phyloP scores from a whole-genome alignment of 2,888 invertebrate species.

The Unio delphinus region DNA sequence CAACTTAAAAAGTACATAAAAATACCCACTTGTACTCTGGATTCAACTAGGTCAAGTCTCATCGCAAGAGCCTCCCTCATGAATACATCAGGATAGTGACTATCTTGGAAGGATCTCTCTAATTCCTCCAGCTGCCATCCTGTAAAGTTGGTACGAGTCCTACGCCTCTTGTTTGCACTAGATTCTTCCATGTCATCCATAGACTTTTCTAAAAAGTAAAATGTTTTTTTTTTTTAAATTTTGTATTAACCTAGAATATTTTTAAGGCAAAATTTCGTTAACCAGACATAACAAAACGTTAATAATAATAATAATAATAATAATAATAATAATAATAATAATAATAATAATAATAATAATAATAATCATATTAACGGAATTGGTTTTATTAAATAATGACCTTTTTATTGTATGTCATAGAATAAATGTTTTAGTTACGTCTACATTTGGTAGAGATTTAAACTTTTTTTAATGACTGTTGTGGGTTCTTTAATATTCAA shows the following conservation, averaged over 20 bases:
- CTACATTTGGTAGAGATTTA: too few species aligned
- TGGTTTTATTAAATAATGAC: background rate
- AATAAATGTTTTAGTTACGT: too few species aligned
- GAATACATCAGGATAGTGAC: constrained; percentile 98
- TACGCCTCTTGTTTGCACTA: constrained; percentile 59
- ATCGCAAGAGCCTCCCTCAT: constrained; percentile 98
- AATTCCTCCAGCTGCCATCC: constrained; percentile 80
- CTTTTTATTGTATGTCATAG: too few species aligned
- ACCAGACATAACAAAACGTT: background rate
- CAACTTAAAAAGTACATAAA: too few species aligned
- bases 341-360: background rate
- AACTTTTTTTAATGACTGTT: too few species aligned
- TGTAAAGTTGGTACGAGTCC: constrained; percentile 77
- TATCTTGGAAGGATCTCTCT: constrained; percentile 94
- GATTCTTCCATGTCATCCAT: constrained; percentile 55
- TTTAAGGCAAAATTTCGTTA: background rate
- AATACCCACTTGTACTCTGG: constrained; percentile 94
- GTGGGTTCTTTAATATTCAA: too few species aligned
- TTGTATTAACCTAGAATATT: too few species aligned
- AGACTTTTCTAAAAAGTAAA: constrained; percentile 26
- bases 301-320: constrained; percentile 9
- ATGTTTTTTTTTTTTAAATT: background rate
- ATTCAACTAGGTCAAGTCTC: constrained; percentile 96
- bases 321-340: constrained; percentile 11
- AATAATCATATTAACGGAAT: background rate